Percentiles rank a stretch among this genome's conserved stretches.
Evolutionary conservation across 2,797 vertebrate species (phyloP).

Genomic region (Spinibarbus caldwelli): DNA sequence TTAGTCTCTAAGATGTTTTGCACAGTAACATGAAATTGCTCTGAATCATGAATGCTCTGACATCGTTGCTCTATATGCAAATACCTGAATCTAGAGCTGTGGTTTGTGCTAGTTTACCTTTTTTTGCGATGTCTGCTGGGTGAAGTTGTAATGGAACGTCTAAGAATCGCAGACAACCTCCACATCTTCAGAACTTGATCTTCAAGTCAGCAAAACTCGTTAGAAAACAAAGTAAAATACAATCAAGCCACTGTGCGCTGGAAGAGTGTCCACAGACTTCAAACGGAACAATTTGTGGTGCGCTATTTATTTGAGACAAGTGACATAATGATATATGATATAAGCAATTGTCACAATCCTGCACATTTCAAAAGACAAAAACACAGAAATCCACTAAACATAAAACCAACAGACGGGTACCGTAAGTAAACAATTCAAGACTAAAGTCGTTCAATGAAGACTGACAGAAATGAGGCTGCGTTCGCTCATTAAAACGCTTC

Average conservation of each 20-base stretch:
- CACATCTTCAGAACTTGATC: conserved; percentile 63
- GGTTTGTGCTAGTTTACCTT: conserved; percentile 67
- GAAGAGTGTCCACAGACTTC: conserved; percentile 53
- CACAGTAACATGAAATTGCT: background rate
- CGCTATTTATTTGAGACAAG: conserved; percentile 60
- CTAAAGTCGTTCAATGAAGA: background rate
- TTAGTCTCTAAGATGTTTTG: background rate
- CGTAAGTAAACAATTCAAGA: background rate
- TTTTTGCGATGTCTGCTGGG: conserved; percentile 59
- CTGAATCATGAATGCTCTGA: too few relatives aligned
- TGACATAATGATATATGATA: conserved; percentile 40
- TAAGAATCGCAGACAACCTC: conserved; percentile 62
- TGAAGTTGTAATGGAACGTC: conserved; percentile 65
- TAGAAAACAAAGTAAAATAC: background rate
- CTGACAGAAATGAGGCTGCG: background rate
- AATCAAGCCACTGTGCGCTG: conserved; percentile 36
- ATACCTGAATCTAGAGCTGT: background rate
- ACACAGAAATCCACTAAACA: background rate
- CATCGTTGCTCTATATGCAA: background rate
- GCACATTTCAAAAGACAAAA: background rate
- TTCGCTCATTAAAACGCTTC: conserved; percentile 11
- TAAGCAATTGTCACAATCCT: background rate
- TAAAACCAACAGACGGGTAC: background rate
- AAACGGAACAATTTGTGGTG: conserved; percentile 59
- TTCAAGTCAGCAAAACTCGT: conserved; percentile 15